Evolutionary conservation across 2,113 vertebrate species (phyloP).

Genomic region (Dascyllus trimaculatus): DNA sequence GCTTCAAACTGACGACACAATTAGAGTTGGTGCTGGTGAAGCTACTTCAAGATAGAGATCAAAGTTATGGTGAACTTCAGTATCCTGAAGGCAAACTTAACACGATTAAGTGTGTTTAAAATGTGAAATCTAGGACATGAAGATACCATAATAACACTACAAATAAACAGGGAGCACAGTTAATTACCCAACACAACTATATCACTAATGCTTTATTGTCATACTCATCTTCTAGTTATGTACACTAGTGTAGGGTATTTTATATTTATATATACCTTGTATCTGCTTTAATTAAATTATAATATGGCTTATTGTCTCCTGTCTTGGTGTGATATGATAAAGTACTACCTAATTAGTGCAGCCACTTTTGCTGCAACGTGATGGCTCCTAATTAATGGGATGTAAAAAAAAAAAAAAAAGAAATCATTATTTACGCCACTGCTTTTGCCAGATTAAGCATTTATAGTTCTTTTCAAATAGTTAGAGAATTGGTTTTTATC

Average conservation of each 20-base stretch:
- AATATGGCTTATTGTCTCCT: not conserved
- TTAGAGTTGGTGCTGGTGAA: not conserved
- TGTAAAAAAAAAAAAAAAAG: not conserved
- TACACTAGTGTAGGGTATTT: too few relatives aligned
- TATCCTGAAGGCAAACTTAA: not conserved
- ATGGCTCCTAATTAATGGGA: not conserved
- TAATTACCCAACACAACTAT: too few relatives aligned
- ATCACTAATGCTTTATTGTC: too few relatives aligned
- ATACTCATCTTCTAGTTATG: too few relatives aligned
- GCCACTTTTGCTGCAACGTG: not conserved
- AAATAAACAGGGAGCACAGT: too few relatives aligned
- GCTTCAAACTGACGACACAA: slow-evolving; percentile 11
- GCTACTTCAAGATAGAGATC: slow-evolving; percentile 4
- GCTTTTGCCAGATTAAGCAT: not conserved
- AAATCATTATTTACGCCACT: not conserved
- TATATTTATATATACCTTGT: too few relatives aligned
- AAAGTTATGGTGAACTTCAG: not conserved
- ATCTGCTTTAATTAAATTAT: too few relatives aligned
- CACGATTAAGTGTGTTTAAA: too few relatives aligned
- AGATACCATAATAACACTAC: too few relatives aligned
- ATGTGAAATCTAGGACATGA: too few relatives aligned
- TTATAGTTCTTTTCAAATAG: not conserved
- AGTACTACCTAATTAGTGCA: not conserved
- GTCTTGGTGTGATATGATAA: not conserved
- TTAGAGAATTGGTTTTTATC: not conserved